Percentiles rank a stretch among this genome's conserved stretches.
phyloP scores from a whole-genome alignment of 1,140 invertebrate species.

The Bombus waltoni region DNA sequence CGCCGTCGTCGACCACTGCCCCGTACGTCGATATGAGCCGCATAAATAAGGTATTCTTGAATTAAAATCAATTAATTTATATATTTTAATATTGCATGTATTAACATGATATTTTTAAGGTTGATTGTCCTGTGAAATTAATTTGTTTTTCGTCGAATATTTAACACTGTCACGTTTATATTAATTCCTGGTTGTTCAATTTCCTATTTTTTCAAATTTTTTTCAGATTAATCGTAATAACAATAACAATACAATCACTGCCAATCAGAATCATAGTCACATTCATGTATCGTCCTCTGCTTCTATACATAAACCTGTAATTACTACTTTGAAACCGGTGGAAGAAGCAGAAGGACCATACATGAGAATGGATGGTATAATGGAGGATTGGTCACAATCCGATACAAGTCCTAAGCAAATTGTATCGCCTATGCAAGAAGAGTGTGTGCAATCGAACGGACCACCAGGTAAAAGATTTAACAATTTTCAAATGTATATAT shows the following conservation, averaged over 20 bases:
- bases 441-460: constrained; percentile 80
- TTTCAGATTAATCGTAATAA: constrained; percentile 80
- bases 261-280: constrained; percentile 80
- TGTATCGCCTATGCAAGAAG: constrained; percentile 78
- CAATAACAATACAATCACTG: constrained; percentile 79
- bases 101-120: neutral
- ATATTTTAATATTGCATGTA: neutral
- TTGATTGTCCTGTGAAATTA: neutral
- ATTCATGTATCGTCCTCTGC: constrained; percentile 73
- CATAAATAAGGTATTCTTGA: constrained; percentile 75
- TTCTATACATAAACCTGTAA: constrained; percentile 76
- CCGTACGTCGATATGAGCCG: constrained; percentile 82
- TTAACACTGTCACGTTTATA: neutral
- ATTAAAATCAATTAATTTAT: neutral
- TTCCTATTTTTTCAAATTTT: neutral
- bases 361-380: constrained; percentile 74
- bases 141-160: neutral
- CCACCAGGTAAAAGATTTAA: constrained; percentile 73
- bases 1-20: constrained; percentile 74
- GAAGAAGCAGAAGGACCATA: constrained; percentile 79
- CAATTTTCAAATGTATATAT: neutral
- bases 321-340: constrained; percentile 79
- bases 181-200: constrained; percentile 6
- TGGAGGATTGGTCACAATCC: constrained; percentile 76
- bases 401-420: constrained; percentile 77